phyloP scores from a whole-genome alignment of 1,140 invertebrate species.

The Melitaea cinxia region DNA sequence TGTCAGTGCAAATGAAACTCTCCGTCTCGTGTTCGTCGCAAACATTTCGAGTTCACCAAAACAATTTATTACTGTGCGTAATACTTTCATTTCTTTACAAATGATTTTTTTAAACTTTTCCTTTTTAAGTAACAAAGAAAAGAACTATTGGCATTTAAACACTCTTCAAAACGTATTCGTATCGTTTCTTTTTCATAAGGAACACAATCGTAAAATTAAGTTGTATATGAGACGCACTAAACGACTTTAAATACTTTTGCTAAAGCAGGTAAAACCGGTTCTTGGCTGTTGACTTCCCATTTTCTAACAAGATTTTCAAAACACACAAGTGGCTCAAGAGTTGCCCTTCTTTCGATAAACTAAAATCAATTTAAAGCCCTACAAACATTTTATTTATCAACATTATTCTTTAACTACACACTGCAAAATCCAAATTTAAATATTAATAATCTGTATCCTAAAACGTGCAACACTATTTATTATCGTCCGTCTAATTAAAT shows the following conservation, averaged over 20 bases:
- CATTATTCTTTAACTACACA: background rate
- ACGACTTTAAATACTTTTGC: conserved; percentile 52
- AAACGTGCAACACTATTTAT: background rate
- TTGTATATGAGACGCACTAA: conserved; percentile 5
- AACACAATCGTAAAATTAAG: background rate
- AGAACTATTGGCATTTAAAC: background rate
- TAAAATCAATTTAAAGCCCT: conserved; percentile 48
- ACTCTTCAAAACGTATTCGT: background rate
- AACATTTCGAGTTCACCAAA: background rate
- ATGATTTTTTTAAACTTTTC: conserved; percentile 37
- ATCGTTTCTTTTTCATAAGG: background rate
- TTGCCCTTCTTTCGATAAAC: conserved; percentile 55
- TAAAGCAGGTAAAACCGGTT: conserved; percentile 59
- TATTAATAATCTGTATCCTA: background rate
- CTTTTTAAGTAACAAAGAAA: conserved; percentile 13
- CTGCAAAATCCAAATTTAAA: too few species aligned
- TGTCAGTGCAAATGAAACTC: conserved; percentile 47
- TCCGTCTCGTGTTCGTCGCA: conserved; percentile 20
- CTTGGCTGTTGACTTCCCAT: conserved; percentile 66
- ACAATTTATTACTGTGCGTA: conserved; percentile 12
- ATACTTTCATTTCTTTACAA: conserved; percentile 40
- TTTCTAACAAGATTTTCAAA: conserved; percentile 74
- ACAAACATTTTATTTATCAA: conserved; percentile 22
- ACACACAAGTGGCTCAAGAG: conserved; percentile 52
- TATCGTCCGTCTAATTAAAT: background rate